Evolutionary conservation across 92 coral and sea anemone genomes (phyloP).

Genomic region (Actinostola sp.): DNA sequence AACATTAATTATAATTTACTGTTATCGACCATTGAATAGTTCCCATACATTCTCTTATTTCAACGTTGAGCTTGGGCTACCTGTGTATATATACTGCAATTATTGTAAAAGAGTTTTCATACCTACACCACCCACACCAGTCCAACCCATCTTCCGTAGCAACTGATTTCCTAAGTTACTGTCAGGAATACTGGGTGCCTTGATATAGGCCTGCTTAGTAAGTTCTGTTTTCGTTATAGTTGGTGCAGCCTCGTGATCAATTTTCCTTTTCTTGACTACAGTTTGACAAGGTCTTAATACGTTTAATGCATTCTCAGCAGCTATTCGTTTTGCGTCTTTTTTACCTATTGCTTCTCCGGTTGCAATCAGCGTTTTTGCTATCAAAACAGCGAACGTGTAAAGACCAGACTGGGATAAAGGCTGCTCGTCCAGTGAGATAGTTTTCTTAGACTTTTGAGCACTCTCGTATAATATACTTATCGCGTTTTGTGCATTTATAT

Average conservation of each 20-base stretch:
- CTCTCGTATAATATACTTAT: constrained; percentile 74
- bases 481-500: constrained; percentile 29
- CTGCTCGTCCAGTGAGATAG: constrained; percentile 71
- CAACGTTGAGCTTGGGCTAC: no score
- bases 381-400: constrained; percentile 66
- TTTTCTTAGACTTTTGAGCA: constrained; percentile 77
- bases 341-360: constrained; percentile 68
- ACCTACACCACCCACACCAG: constrained; percentile 91
- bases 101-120: no score
- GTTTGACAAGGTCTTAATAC: constrained; percentile 84
- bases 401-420: constrained; percentile 19
- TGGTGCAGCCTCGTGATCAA: constrained; percentile 63
- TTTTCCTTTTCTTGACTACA: constrained; percentile 49
- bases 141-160: constrained; percentile 96
- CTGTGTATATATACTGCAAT: no score
- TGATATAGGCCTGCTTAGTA: constrained; percentile 61
- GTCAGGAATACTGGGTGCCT: constrained; percentile 77
- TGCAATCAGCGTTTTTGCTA: constrained; percentile 65
- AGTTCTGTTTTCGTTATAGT: constrained; percentile 66
- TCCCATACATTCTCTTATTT: no score
- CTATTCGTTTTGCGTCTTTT: constrained; percentile 77
- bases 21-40: no score
- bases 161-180: constrained; percentile 87
- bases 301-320: constrained; percentile 81
- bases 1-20: no score